Conservation (phyloP, 2,113 vertebrate genomes). For the Lepisosteus oculatus region DNA sequence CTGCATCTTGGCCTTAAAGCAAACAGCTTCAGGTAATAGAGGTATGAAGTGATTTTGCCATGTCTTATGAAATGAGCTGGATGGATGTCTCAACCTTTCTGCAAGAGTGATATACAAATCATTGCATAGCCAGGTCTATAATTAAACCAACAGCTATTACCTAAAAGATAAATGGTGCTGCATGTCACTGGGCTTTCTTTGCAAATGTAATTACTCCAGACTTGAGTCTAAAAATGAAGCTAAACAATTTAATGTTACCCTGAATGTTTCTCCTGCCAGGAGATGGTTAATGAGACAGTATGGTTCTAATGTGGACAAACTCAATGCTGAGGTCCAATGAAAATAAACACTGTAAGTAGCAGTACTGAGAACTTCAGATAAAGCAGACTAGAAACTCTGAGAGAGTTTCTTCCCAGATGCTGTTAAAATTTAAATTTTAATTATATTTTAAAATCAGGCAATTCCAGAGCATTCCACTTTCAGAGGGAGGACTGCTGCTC, state of each 20-base stretch:
- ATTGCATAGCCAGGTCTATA: not conserved
- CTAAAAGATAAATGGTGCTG: not conserved
- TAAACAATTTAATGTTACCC: not conserved
- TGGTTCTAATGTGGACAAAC: too few species aligned
- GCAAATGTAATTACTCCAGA: not conserved
- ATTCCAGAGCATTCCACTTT: too few species aligned
- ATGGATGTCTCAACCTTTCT: slow-evolving; percentile 2
- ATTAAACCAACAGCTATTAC: not conserved
- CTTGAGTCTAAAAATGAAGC: not conserved
- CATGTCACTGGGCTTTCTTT: not conserved
- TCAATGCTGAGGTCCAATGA: not conserved
- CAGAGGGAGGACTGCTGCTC: too few species aligned
- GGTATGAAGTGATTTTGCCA: not conserved
- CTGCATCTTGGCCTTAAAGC: not conserved
- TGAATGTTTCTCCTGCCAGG: not conserved
- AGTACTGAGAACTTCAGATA: too few species aligned
- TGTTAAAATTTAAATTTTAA: too few species aligned
- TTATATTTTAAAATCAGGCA: too few species aligned
- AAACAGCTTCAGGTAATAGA: not conserved
- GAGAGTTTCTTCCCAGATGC: too few species aligned
- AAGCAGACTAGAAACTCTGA: too few species aligned
- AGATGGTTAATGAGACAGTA: not conserved
- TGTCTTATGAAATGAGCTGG: not conserved
- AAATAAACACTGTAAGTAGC: too few species aligned
- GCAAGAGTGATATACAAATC: not conserved